Conservation (phyloP, 2,888 invertebrate genomes). For the Agrypnus murinus region DNA sequence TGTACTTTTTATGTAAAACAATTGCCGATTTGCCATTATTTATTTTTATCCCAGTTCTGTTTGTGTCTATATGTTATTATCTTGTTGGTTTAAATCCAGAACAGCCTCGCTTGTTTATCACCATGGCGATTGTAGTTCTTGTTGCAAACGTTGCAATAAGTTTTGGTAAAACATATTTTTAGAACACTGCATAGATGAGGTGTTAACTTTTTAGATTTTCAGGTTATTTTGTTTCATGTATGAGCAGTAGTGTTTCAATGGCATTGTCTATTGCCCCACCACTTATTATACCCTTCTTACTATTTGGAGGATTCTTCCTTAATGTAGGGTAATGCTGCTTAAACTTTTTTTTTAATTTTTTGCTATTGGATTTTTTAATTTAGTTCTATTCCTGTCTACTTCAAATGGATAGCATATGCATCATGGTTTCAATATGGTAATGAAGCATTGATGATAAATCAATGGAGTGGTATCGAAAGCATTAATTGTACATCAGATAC, state of each 20-base stretch:
- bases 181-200: too few species aligned
- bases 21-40: conserved; percentile 92
- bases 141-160: conserved; percentile 92
- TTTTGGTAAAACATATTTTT: conserved; percentile 88
- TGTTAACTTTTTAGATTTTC: too few species aligned
- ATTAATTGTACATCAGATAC: conserved; percentile 82
- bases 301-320: conserved; percentile 97
- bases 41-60: conserved; percentile 86
- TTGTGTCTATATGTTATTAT: conserved; percentile 89
- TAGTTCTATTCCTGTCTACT: conserved; percentile 88
- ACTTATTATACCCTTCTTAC: conserved; percentile 92
- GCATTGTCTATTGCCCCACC: conserved; percentile 94
- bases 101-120: conserved; percentile 81
- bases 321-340: conserved; percentile 84
- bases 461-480: conserved; percentile 86
- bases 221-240: conserved; percentile 95
- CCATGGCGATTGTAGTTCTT: conserved; percentile 84
- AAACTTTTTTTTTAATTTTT: too few species aligned
- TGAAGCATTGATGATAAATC: conserved; percentile 91
- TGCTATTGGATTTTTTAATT: too few species aligned
- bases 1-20: conserved; percentile 94
- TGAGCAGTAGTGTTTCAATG: conserved; percentile 88
- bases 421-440: conserved; percentile 96
- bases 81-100: conserved; percentile 89
- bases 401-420: conserved; percentile 89